These are phyloP conservation scores for Pan paniscus DNA, from an alignment of 2,113 vertebrate genomes.

Conservation along the genomic window DNA sequence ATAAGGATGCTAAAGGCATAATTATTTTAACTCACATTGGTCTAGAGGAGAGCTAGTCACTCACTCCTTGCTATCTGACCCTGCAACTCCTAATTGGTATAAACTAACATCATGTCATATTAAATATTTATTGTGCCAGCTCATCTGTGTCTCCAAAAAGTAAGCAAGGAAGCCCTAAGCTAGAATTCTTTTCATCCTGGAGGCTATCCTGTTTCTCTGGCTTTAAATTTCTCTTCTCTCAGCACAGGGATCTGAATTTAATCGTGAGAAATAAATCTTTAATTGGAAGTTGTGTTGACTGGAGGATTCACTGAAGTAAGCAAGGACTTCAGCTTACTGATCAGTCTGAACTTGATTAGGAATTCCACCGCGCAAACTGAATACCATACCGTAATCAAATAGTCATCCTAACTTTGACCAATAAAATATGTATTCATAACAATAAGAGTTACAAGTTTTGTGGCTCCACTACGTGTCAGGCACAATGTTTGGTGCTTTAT, in stretches of 20 bases:
- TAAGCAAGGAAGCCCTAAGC: neutral
- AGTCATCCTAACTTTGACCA: neutral
- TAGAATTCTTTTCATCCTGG: neutral
- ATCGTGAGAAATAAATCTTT: neutral
- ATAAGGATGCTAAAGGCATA: neutral
- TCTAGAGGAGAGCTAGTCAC: neutral
- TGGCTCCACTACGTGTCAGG: neutral
- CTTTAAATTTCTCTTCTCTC: neutral
- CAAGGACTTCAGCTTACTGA: neutral
- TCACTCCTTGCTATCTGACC: neutral
- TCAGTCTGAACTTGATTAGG: neutral
- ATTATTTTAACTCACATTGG: neutral
- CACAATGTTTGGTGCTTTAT: neutral
- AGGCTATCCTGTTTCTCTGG: neutral
- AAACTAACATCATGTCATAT: neutral
- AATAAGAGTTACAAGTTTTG: neutral
- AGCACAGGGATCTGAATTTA: neutral
- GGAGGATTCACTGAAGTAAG: neutral
- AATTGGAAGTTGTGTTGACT: neutral
- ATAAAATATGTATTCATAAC: neutral
- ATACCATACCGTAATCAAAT: neutral
- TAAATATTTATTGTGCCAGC: slow-evolving; percentile 8
- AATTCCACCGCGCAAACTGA: neutral
- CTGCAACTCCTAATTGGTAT: neutral
- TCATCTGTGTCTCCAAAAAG: neutral